These are phyloP conservation scores for chimpanzee (Pan troglodytes) DNA, from an alignment of 2,113 vertebrate genomes.

Conservation along the genomic window DNA sequence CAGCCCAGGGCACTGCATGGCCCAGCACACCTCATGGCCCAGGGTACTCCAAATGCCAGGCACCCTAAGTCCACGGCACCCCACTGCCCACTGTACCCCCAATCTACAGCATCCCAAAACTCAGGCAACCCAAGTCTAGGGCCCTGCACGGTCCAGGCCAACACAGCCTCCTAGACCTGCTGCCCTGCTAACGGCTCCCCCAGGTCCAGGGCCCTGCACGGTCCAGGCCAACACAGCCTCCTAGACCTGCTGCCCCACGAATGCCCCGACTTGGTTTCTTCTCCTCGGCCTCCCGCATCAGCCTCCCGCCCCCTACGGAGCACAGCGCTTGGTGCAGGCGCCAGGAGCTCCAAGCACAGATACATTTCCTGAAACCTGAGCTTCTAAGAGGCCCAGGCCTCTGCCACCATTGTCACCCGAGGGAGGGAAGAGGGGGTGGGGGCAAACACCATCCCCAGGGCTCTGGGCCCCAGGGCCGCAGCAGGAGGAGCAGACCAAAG, in stretches of 20 bases:
- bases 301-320: neutral
- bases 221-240: neutral
- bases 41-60: neutral
- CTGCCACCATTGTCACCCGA: neutral
- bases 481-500: neutral
- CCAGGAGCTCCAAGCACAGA: slow-evolving; percentile 10
- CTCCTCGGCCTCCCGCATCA: fast-evolving
- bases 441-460: too few relatives aligned
- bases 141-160: neutral
- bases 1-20: too few relatives aligned
- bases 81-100: too few relatives aligned
- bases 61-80: too few relatives aligned
- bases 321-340: fast-evolving
- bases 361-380: slow-evolving; percentile 64
- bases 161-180: too few relatives aligned
- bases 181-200: fast-evolving
- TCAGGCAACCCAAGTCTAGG: neutral
- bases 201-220: too few relatives aligned
- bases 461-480: neutral
- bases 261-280: neutral
- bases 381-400: neutral
- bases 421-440: too few relatives aligned
- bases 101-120: too few relatives aligned
- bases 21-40: neutral
- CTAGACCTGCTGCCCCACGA: fast-evolving